Evolutionary conservation across 2,888 invertebrate species (phyloP).

Genomic region (Neria commutata): DNA sequence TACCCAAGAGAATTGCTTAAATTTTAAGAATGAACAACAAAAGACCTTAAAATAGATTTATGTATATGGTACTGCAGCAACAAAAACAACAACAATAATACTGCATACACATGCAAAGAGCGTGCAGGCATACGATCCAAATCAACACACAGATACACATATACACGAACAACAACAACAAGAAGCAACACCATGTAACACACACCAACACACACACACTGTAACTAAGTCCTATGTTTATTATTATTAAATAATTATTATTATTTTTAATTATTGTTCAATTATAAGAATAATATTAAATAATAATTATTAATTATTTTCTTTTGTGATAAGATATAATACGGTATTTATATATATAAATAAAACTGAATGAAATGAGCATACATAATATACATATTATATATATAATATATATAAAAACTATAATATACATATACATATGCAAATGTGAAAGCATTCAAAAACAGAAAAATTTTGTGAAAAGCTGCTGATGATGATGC

Average conservation of each 20-base stretch:
- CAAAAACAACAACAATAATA: constrained; percentile 34
- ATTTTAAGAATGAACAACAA: constrained; percentile 21
- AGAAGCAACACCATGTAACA: constrained; percentile 39
- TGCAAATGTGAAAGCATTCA: constrained; percentile 42
- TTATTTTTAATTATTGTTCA: constrained; percentile 59
- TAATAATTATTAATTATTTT: constrained; percentile 52
- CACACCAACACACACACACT: constrained; percentile 48
- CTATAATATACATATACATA: constrained; percentile 47
- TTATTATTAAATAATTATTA: background rate
- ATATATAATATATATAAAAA: constrained; percentile 44
- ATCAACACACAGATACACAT: constrained; percentile 41
- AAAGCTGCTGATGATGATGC: constrained; percentile 6
- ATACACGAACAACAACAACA: constrained; percentile 22
- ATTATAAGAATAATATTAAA: constrained; percentile 59
- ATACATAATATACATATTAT: constrained; percentile 48
- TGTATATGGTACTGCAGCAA: too few relatives aligned
- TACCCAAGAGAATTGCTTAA: too few relatives aligned
- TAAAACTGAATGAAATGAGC: too few relatives aligned
- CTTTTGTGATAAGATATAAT: constrained; percentile 56
- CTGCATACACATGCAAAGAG: constrained; percentile 14
- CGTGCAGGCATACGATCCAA: constrained; percentile 33
- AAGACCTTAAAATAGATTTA: background rate
- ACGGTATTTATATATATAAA: constrained; percentile 58
- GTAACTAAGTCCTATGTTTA: constrained; percentile 60
- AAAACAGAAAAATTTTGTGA: constrained; percentile 29